Conservation (phyloP, 2,797 vertebrate genomes). For the Mus minutoides region DNA sequence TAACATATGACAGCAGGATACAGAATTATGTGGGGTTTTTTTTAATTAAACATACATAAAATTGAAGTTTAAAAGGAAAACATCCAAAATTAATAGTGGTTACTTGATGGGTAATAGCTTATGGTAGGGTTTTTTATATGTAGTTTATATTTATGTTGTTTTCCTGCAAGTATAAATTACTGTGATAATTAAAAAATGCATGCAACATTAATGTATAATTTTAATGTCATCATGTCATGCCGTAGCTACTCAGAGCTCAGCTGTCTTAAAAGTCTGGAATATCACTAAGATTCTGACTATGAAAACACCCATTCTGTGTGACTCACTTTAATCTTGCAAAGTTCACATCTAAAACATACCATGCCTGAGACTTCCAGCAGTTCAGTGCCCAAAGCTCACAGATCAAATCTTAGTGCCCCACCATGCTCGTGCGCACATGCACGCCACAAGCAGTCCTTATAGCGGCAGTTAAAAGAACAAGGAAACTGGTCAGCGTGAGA, state of each 20-base stretch:
- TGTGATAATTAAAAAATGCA: constrained; percentile 64
- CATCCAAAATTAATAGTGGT: constrained; percentile 49
- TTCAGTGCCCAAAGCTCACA: background rate
- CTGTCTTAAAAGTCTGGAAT: constrained; percentile 64
- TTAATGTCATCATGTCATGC: constrained; percentile 44
- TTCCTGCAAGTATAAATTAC: constrained; percentile 53
- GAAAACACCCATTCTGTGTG: constrained; percentile 37
- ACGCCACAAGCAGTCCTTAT: background rate
- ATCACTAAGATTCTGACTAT: constrained; percentile 46
- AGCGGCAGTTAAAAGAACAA: background rate
- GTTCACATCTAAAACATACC: background rate
- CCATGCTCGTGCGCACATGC: background rate
- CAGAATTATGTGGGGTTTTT: constrained; percentile 6
- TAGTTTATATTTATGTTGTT: constrained; percentile 24
- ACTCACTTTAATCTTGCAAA: constrained; percentile 53
- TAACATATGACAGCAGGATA: constrained; percentile 4
- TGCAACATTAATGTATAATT: constrained; percentile 5
- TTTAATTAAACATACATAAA: constrained; percentile 61
- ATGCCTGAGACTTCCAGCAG: background rate
- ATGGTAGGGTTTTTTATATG: constrained; percentile 40
- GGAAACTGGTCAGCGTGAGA: background rate
- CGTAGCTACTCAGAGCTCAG: constrained; percentile 51
- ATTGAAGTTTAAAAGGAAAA: constrained; percentile 63
- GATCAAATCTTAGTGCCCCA: background rate
- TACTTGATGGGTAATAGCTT: constrained; percentile 48